Conservation (phyloP, 2,113 vertebrate species). For the Girardinichthys multiradiatus region DNA sequence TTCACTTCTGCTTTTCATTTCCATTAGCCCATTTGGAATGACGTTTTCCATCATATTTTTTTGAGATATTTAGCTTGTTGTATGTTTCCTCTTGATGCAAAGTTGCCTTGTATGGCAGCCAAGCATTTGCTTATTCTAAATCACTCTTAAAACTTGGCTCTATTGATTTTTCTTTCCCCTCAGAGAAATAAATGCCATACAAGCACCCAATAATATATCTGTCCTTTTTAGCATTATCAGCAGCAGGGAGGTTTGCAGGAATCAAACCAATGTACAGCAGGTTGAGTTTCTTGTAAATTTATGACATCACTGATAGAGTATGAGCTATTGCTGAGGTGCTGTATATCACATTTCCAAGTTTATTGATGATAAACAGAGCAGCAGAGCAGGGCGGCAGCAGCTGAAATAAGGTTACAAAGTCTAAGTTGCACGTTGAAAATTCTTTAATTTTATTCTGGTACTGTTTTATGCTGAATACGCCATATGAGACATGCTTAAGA, state of each 20-base stretch:
- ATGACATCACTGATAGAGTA: constrained; percentile 61
- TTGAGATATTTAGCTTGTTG: constrained; percentile 58
- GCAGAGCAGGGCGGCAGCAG: constrained; percentile 18
- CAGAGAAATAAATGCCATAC: constrained; percentile 46
- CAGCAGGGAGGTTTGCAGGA: constrained; percentile 35
- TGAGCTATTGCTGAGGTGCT: constrained; percentile 54
- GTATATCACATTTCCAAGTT: constrained; percentile 65
- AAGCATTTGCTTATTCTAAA: constrained; percentile 52
- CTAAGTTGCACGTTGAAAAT: constrained; percentile 44
- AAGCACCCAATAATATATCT: constrained; percentile 54
- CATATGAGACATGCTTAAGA: constrained; percentile 38
- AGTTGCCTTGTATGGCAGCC: constrained; percentile 47
- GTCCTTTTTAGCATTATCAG: constrained; percentile 43
- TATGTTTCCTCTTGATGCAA: constrained; percentile 49
- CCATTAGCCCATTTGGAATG: constrained; percentile 47
- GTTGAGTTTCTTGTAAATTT: constrained; percentile 67
- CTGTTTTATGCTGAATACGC: constrained; percentile 36
- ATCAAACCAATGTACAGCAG: constrained; percentile 55
- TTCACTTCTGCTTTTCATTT: constrained; percentile 29
- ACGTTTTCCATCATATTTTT: constrained; percentile 62
- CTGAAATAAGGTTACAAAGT: constrained; percentile 16
- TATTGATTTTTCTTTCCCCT: constrained; percentile 50
- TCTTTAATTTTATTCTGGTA: constrained; percentile 41
- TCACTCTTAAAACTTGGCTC: constrained; percentile 33
- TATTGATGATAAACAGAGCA: constrained; percentile 66